These are phyloP conservation scores for Rhynchophorus ferrugineus DNA, from an alignment of 1,140 invertebrate species.

Conservation along the genomic window DNA sequence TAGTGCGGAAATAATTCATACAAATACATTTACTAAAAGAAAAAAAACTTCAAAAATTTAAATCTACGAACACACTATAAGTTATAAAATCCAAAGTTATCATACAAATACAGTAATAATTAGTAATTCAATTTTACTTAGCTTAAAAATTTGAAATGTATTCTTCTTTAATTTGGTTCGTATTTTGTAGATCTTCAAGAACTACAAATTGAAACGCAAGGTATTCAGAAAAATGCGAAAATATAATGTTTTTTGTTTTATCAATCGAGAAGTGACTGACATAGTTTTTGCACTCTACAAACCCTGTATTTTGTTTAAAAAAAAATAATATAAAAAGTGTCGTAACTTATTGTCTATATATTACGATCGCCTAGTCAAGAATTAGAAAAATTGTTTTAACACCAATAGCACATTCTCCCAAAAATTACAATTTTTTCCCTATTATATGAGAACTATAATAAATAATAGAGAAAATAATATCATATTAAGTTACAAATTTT, in stretches of 20 bases:
- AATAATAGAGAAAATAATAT: background rate
- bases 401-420: background rate
- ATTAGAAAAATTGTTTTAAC: background rate
- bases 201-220: conserved; percentile 6
- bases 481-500: conserved; percentile 10
- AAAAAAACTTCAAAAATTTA: conserved; percentile 5
- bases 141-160: conserved; percentile 12
- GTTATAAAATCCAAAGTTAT: conserved; percentile 1
- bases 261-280: background rate
- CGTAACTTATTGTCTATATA: background rate
- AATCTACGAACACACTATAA: conserved; percentile 1
- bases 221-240: conserved; percentile 7
- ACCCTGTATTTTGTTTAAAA: conserved; percentile 11
- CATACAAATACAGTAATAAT: conserved; percentile 1
- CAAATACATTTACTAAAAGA: conserved; percentile 4
- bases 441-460: background rate
- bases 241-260: conserved; percentile 5
- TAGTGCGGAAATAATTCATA: conserved; percentile 17
- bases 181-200: background rate
- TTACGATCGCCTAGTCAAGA: background rate
- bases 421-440: no score
- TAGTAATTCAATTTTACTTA: conserved; percentile 2
- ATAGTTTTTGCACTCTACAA: conserved; percentile 20
- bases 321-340: conserved; percentile 2
- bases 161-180: conserved; percentile 18